These are phyloP conservation scores for Erpetoichthys calabaricus DNA, from an alignment of 2,797 vertebrate species.

Conservation along the genomic window DNA sequence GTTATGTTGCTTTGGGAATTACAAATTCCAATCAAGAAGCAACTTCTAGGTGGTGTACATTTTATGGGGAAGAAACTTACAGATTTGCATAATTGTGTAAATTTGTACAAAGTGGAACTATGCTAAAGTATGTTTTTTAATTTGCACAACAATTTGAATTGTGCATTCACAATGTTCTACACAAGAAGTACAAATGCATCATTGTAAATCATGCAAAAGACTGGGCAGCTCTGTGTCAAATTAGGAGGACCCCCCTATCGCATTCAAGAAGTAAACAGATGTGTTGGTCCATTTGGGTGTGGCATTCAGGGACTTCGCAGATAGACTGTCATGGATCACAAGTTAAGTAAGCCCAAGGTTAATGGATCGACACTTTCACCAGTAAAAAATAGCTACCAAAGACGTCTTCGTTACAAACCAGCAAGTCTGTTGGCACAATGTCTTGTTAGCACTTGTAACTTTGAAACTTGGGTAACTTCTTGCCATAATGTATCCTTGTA, in stretches of 20 bases:
- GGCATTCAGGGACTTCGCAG: no score
- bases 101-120: slow-evolving; percentile 26
- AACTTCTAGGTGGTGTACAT: slow-evolving; percentile 22
- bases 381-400: slow-evolving; percentile 52
- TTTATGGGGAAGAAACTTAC: slow-evolving; percentile 26
- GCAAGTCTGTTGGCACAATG: slow-evolving; percentile 46
- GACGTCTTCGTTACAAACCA: slow-evolving; percentile 33
- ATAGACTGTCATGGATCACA: no score
- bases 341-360: no score
- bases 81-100: slow-evolving; percentile 35
- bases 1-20: slow-evolving; percentile 45
- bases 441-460: slow-evolving; percentile 43
- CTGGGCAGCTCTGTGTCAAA: no score
- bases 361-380: slow-evolving; percentile 26
- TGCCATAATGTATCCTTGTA: slow-evolving; percentile 52
- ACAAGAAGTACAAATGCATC: no score
- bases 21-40: slow-evolving; percentile 23
- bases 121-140: no score
- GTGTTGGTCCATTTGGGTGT: no score
- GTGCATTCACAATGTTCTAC: no score
- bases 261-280: no score
- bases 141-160: no score
- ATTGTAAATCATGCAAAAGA: no score
- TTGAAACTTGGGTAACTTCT: slow-evolving; percentile 42
- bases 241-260: no score